Evolutionary conservation across 2,888 invertebrate species (phyloP).

Genomic region (Diplolepis rosae): DNA sequence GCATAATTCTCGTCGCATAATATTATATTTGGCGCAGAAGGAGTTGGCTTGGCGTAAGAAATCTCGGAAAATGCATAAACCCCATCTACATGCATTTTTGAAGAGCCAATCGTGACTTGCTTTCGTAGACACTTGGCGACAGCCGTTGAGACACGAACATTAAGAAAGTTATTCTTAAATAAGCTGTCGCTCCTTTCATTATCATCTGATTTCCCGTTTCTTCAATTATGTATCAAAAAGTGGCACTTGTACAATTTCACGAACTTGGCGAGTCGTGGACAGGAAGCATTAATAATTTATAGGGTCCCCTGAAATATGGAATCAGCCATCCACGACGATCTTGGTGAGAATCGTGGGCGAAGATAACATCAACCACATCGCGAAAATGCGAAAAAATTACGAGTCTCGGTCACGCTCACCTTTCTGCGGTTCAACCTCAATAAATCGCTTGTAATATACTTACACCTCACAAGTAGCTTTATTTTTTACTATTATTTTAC

Average conservation of each 20-base stretch:
- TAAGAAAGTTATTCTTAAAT: slow-evolving; percentile 15
- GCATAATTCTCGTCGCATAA: background rate
- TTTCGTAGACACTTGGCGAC: background rate
- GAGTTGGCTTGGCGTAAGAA: background rate
- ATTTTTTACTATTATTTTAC: no score
- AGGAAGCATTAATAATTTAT: slow-evolving; percentile 18
- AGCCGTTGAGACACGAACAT: background rate
- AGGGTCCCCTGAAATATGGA: slow-evolving; percentile 48
- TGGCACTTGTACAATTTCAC: slow-evolving; percentile 1
- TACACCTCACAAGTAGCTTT: background rate
- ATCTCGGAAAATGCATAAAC: background rate
- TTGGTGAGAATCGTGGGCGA: slow-evolving; percentile 56
- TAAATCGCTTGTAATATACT: slow-evolving; percentile 52
- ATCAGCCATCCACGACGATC: slow-evolving; percentile 5
- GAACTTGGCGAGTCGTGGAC: background rate
- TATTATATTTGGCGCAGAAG: background rate
- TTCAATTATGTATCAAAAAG: slow-evolving; percentile 8
- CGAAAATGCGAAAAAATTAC: slow-evolving; percentile 51
- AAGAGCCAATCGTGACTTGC: background rate
- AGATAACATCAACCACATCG: slow-evolving; percentile 59
- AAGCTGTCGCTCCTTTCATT: slow-evolving; percentile 3
- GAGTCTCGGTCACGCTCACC: slow-evolving; percentile 6
- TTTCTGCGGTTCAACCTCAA: slow-evolving; percentile 45
- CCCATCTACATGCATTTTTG: slow-evolving; percentile 2
- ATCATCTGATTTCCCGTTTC: slow-evolving; percentile 6